Conservation (phyloP, 2,113 vertebrate species). For the Pavo muticus region DNA sequence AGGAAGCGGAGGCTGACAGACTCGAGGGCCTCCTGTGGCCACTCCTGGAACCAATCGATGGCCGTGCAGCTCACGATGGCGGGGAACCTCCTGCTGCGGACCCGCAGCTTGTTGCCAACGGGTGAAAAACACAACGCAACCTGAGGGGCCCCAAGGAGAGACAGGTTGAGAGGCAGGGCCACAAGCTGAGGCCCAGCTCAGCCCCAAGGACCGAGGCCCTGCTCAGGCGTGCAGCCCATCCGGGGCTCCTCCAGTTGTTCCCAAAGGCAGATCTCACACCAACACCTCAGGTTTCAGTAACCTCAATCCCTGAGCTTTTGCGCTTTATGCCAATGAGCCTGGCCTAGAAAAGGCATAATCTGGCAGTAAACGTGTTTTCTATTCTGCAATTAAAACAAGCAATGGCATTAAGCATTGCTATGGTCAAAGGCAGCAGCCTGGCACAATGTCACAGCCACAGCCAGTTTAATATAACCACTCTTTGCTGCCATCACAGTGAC, state of each 20-base stretch:
- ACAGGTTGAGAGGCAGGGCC: not conserved
- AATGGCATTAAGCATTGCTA: not conserved
- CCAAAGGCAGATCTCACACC: not conserved
- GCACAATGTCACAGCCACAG: not conserved
- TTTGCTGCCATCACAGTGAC: not conserved
- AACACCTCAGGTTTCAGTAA: not conserved
- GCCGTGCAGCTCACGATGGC: conserved; percentile 88
- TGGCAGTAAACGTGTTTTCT: not conserved
- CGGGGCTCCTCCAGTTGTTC: fast-evolving
- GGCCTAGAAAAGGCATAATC: not conserved
- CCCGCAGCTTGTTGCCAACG: conserved; percentile 85
- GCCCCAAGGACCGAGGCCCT: too few species aligned
- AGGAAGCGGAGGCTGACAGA: conserved; percentile 93
- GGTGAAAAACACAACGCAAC: conserved; percentile 94
- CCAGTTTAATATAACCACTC: not conserved
- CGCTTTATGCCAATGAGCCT: not conserved
- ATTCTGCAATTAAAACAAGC: not conserved
- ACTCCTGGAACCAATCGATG: conserved; percentile 94
- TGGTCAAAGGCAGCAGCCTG: not conserved
- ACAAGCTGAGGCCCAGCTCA: too few species aligned
- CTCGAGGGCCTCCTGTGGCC: conserved; percentile 91
- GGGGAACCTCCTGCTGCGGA: conserved; percentile 90
- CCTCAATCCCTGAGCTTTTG: not conserved
- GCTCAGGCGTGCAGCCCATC: not conserved
- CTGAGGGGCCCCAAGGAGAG: conserved; percentile 59